Conservation (phyloP, 2,113 vertebrate genomes). For the Mesembrinibis cayennensis region DNA sequence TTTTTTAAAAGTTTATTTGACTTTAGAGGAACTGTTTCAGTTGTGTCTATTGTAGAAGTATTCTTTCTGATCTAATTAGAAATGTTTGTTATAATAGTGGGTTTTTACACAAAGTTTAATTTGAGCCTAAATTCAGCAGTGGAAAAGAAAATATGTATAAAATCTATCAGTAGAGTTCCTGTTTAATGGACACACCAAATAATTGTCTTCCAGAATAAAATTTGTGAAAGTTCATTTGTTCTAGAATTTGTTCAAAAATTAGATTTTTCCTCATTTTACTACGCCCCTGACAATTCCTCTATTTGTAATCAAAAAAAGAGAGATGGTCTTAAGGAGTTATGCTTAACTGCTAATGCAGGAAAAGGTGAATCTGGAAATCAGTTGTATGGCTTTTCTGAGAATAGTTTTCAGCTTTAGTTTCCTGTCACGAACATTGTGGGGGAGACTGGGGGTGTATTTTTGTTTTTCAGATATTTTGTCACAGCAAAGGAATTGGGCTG, state of each 20-base stretch:
- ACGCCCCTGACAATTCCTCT: neutral
- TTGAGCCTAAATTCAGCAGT: constrained; percentile 10
- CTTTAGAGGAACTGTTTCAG: neutral
- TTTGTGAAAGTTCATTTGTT: neutral
- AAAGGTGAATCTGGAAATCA: neutral
- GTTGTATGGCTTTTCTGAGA: neutral
- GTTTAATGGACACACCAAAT: neutral
- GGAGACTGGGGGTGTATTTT: neutral
- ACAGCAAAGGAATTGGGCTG: neutral
- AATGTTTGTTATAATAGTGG: constrained; percentile 28
- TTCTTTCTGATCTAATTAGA: constrained; percentile 48
- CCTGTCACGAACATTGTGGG: neutral
- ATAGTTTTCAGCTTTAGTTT: neutral
- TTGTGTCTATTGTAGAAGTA: neutral
- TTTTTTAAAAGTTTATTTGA: constrained; percentile 35
- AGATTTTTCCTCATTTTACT: neutral
- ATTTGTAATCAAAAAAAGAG: neutral
- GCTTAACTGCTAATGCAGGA: neutral
- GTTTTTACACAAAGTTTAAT: neutral
- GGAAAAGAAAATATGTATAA: neutral
- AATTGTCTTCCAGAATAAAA: neutral
- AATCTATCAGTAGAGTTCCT: neutral
- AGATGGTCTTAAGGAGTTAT: neutral
- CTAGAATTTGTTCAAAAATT: neutral
- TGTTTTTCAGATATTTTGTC: neutral